Percentiles rank a stretch among this genome's conserved stretches.
Evolutionary conservation across 1,140 invertebrate genomes (phyloP).

Genomic region (Aricia agestis): DNA sequence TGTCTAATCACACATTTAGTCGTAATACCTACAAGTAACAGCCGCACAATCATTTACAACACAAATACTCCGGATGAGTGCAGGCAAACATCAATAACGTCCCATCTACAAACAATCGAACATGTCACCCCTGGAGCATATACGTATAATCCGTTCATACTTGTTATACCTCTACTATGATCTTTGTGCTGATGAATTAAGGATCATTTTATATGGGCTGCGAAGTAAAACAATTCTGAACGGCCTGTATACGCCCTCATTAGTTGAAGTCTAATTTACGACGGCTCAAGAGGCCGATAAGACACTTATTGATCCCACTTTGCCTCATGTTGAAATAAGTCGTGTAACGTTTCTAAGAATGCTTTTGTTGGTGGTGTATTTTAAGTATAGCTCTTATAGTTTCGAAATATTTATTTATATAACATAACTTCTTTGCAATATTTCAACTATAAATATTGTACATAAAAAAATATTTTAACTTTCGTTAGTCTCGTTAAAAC

Average conservation of each 20-base stretch:
- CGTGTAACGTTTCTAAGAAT: not conserved
- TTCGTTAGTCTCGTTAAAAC: too few species aligned
- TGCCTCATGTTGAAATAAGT: not conserved
- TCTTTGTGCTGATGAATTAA: not conserved
- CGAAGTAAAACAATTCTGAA: constrained; percentile 47
- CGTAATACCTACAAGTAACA: too few species aligned
- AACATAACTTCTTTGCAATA: too few species aligned
- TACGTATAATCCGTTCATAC: too few species aligned
- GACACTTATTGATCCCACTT: not conserved
- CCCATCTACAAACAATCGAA: constrained; percentile 56
- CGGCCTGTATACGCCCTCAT: constrained; percentile 56
- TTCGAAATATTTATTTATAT: too few species aligned
- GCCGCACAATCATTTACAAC: not conserved
- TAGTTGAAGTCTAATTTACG: constrained; percentile 67
- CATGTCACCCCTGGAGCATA: constrained; percentile 39
- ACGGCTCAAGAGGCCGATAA: constrained; percentile 51
- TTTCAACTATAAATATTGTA: too few species aligned
- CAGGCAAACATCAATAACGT: constrained; percentile 40
- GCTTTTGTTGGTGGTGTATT: too few species aligned
- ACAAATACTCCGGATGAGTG: not conserved
- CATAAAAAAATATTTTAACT: too few species aligned
- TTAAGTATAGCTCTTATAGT: too few species aligned
- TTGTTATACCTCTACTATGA: not conserved
- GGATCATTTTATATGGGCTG: constrained; percentile 25
- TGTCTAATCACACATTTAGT: too few species aligned